Evolutionary conservation across 2,888 invertebrate genomes (phyloP), one percentile per base, ranked within the genome.

Genomic region (Orthosia cruda): DNA sequence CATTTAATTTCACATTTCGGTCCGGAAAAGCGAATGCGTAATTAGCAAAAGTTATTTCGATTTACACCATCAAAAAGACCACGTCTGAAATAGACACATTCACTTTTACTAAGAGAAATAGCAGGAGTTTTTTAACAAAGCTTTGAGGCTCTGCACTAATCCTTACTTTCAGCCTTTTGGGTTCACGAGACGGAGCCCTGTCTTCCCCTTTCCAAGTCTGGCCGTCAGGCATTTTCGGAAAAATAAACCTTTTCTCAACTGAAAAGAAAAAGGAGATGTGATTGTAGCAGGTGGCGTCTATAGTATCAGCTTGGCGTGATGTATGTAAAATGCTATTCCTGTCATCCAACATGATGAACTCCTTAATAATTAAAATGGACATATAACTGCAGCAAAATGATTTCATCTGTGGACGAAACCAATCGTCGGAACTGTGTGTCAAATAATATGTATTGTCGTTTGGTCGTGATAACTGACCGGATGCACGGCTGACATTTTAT

Each of bases 401-500:
- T 32, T 13, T 49, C 40, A 9, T 63, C 20, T 45, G 15, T 32
- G 15, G 7, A 16, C 7, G 26, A 32, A 55, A n/a, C 55, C 50
- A 74, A 40, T 57, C 23, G 50, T 16, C 59, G 54, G 77, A 52
- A 23, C 45, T 15, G 16, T 55, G 20, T 47, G 47, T 23, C 32
- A 59, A 67, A 59, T 61, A 57, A 54, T 40, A n/a, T n/a, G n/a
- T 71, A 50, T 49, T 71, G 71, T 49, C 47, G 54, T 76, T 74
- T 63, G 57, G 50, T 52, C 52, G 61, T 54, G 71, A 75, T 80
- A 71, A 15, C 69, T 32, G 59, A 62, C 66, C 81, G 87, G 87
- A 85, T 72, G 71, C 67, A 71, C 32, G 5, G 61, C 32, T 62
- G 64, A 72, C 71, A 70, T 84, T 87, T 85, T 79, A 73, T 71